Evolutionary conservation across 2,797 vertebrate species (phyloP).

Genomic region (Myotis planiceps): DNA sequence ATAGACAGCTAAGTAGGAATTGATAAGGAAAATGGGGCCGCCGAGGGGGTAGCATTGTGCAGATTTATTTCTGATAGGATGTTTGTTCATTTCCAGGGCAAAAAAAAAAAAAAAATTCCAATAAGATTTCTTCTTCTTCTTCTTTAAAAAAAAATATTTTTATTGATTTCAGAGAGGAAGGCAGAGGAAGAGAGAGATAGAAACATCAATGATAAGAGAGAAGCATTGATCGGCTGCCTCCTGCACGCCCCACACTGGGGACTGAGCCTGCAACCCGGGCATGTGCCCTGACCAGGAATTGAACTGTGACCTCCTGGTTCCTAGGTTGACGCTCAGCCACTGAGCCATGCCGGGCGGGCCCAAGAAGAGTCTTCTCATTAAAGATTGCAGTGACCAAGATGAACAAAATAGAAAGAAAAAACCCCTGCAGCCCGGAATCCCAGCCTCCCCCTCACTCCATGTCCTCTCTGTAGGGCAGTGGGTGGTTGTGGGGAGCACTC

Average conservation of each 20-base stretch:
- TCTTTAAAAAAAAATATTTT: too few relatives aligned
- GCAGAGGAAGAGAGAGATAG: too few relatives aligned
- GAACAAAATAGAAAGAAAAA: neutral
- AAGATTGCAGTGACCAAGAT: neutral
- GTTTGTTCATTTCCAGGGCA: neutral
- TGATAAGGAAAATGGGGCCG: neutral
- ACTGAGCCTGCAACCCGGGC: too few relatives aligned
- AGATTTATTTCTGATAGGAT: neutral
- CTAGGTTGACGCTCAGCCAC: too few relatives aligned
- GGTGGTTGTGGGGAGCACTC: neutral
- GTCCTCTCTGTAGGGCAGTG: neutral
- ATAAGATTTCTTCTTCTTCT: neutral
- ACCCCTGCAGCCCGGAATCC: neutral
- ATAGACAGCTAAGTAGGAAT: fast-evolving
- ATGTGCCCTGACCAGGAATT: too few relatives aligned
- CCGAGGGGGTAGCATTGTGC: fast-evolving
- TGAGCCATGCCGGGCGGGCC: too few relatives aligned
- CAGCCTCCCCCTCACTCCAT: neutral
- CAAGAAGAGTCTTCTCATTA: neutral
- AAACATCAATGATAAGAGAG: too few relatives aligned
- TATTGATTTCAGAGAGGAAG: too few relatives aligned
- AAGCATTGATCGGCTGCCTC: too few relatives aligned
- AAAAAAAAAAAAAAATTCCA: neutral
- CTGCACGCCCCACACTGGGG: too few relatives aligned
- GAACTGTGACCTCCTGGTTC: too few relatives aligned